Conservation (phyloP, 2,113 vertebrate species). For the Eidolon helvum region DNA sequence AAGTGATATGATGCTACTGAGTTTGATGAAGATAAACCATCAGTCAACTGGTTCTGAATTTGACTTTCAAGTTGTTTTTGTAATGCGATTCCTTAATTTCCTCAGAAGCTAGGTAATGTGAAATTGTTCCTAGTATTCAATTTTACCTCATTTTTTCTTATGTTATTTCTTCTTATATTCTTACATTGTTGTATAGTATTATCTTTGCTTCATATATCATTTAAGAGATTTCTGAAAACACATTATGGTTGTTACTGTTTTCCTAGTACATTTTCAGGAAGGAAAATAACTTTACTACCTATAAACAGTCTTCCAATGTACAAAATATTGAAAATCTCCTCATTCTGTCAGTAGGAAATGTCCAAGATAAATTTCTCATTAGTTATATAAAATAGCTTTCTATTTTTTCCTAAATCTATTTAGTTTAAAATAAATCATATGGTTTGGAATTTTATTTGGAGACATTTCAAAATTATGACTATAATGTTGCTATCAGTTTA, state of each 20-base stretch:
- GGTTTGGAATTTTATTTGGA: conserved; percentile 1
- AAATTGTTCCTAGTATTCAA: neutral
- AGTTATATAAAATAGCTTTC: conserved; percentile 37
- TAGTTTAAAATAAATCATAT: conserved; percentile 55
- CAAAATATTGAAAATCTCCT: conserved; percentile 47
- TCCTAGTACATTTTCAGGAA: conserved; percentile 16
- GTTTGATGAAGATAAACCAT: neutral
- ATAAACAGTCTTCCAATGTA: conserved; percentile 6
- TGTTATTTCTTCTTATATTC: conserved; percentile 9
- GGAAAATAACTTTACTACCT: conserved; percentile 38
- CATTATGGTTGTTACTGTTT: conserved; percentile 4
- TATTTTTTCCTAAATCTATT: conserved; percentile 20
- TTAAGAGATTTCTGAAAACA: conserved; percentile 56
- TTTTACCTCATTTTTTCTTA: conserved; percentile 32
- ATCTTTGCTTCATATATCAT: conserved; percentile 19
- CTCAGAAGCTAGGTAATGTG: conserved; percentile 28
- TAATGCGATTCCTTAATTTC: conserved; percentile 27
- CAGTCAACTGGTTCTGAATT: neutral
- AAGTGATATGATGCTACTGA: neutral
- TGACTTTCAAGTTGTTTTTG: neutral
- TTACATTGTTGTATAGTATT: neutral
- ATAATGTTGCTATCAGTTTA: neutral
- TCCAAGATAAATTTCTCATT: conserved; percentile 53
- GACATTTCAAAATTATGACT: conserved; percentile 23
- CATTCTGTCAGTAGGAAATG: neutral